Evolutionary conservation across 2,888 invertebrate species (phyloP).

Genomic region (Dryobota labecula): DNA sequence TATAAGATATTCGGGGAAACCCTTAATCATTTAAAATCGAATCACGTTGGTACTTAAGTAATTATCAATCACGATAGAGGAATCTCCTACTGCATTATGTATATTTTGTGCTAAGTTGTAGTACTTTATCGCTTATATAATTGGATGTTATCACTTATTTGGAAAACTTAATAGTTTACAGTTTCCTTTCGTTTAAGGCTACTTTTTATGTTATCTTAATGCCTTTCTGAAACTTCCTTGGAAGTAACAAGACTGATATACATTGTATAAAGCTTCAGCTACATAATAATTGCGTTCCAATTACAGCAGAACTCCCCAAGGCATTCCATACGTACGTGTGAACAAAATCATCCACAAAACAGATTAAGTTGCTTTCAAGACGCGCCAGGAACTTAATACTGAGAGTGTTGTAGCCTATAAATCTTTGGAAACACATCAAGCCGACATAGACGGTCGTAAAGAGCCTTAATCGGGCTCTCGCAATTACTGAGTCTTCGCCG

Average conservation of each 20-base stretch:
- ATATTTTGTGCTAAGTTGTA: neutral
- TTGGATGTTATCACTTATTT: neutral
- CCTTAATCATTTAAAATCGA: slow-evolving; percentile 38
- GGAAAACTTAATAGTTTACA: neutral
- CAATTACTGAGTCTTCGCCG: slow-evolving; percentile 75
- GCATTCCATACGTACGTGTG: slow-evolving; percentile 17
- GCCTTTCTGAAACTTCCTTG: neutral
- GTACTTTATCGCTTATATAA: neutral
- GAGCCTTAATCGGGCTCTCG: slow-evolving; percentile 77
- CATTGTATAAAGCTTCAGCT: neutral
- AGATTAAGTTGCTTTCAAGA: slow-evolving; percentile 64
- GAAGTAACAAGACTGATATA: neutral
- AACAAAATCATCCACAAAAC: slow-evolving; percentile 56
- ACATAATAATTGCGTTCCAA: slow-evolving; percentile 14
- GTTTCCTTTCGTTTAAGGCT: neutral
- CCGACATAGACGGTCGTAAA: slow-evolving; percentile 74
- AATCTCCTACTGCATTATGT: slow-evolving; percentile 10
- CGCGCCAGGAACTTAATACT: slow-evolving; percentile 71
- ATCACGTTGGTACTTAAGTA: slow-evolving; percentile 25
- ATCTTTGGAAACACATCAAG: slow-evolving; percentile 70
- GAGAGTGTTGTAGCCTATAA: slow-evolving; percentile 73
- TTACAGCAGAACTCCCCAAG: slow-evolving; percentile 12
- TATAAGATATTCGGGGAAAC: slow-evolving; percentile 54
- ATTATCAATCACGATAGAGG: slow-evolving; percentile 9
- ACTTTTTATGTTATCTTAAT: neutral